phyloP scores from a whole-genome alignment of 2,888 invertebrate species.

The Ophion costatus region DNA sequence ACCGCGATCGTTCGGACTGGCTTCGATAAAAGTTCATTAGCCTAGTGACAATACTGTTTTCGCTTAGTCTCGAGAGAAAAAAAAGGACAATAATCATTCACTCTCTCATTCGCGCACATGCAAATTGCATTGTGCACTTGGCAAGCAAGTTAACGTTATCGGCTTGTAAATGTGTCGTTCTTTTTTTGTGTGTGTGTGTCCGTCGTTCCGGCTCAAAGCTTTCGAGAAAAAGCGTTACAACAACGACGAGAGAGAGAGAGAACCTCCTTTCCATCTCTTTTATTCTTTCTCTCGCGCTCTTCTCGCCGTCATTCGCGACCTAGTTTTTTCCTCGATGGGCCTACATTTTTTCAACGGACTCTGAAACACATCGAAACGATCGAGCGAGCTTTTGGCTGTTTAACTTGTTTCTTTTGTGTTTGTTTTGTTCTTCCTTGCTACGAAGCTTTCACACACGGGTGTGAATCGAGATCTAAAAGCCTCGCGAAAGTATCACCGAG shows the following conservation, averaged over 20 bases:
- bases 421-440: constrained; percentile 27
- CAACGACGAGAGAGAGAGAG: constrained; percentile 34
- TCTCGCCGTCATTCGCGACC: constrained; percentile 8
- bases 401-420: constrained; percentile 4
- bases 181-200: constrained; percentile 1
- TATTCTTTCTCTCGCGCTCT: constrained; percentile 12
- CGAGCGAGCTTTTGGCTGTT: constrained; percentile 23
- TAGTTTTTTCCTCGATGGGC: constrained; percentile 8
- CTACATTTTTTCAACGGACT: constrained; percentile 4
- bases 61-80: constrained; percentile 5
- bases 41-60: constrained; percentile 48
- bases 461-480: constrained; percentile 28
- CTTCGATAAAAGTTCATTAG: constrained; percentile 31
- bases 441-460: constrained; percentile 45
- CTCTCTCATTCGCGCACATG: constrained; percentile 39
- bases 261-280: neutral
- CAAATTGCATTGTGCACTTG: constrained; percentile 42
- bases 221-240: constrained; percentile 29
- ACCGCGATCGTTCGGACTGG: constrained; percentile 14
- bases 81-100: constrained; percentile 29
- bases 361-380: constrained; percentile 16
- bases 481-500: constrained; percentile 31
- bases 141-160: constrained; percentile 53
- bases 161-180: constrained; percentile 18
- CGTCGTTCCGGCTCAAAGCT: constrained; percentile 19